phyloP scores from a whole-genome alignment of 1,140 invertebrate genomes.

The Euglossa dilemma region DNA sequence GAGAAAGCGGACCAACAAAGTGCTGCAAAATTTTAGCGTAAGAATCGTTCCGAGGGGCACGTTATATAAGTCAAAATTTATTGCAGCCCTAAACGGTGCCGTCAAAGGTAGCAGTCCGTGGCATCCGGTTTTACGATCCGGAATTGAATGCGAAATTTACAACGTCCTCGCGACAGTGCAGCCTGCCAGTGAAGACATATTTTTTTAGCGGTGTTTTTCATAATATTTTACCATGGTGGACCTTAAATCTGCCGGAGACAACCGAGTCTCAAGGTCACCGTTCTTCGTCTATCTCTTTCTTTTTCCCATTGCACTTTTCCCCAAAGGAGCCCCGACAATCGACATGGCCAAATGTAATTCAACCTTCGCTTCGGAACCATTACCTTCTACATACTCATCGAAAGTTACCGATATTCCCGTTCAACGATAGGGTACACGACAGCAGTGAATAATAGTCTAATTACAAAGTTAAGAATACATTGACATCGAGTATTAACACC shows the following conservation, averaged over 20 bases:
- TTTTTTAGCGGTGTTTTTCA: slow-evolving; percentile 29
- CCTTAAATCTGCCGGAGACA: slow-evolving; percentile 52
- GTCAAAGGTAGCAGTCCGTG: slow-evolving; percentile 69
- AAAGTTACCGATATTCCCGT: too few species aligned
- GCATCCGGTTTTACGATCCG: slow-evolving; percentile 74
- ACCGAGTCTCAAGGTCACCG: slow-evolving; percentile 24
- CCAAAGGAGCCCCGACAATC: neutral
- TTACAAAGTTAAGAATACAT: too few species aligned
- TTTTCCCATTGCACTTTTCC: slow-evolving; percentile 21
- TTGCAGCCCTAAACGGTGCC: slow-evolving; percentile 55
- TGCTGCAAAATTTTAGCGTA: neutral
- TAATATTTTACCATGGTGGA: slow-evolving; percentile 56
- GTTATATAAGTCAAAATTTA: slow-evolving; percentile 57
- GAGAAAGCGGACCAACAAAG: neutral
- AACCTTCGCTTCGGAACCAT: neutral
- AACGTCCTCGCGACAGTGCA: slow-evolving; percentile 55
- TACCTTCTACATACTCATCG: too few species aligned
- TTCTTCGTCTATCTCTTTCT: too few species aligned
- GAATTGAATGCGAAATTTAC: slow-evolving; percentile 75
- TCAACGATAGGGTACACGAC: too few species aligned
- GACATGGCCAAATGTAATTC: neutral
- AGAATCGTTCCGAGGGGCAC: neutral
- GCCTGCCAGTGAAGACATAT: neutral
- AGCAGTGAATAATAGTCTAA: too few species aligned
- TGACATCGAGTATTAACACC: too few species aligned